phyloP scores from a whole-genome alignment of 2,113 vertebrate genomes.

The Bos javanicus region DNA sequence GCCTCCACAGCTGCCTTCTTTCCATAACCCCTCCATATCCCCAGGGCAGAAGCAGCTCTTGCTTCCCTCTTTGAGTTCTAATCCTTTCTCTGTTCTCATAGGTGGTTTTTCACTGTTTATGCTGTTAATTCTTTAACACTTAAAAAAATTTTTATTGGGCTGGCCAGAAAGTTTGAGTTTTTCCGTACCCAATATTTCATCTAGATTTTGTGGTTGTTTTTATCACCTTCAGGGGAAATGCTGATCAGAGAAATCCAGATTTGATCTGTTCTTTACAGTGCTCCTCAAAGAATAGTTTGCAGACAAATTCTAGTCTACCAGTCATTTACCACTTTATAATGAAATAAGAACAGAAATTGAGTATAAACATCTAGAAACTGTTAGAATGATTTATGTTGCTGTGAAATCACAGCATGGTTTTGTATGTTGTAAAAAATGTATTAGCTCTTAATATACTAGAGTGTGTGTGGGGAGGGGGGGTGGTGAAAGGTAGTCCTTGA shows the following conservation, averaged over 20 bases:
- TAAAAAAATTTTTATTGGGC: neutral
- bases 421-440: neutral
- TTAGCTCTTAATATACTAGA: neutral
- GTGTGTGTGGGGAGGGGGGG: neutral
- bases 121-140: neutral
- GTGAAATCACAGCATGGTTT: neutral
- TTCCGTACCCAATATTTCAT: neutral
- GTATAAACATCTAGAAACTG: constrained; percentile 11
- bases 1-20: neutral
- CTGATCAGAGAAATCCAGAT: constrained; percentile 28
- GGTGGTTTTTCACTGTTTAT: neutral
- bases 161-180: neutral
- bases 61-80: neutral
- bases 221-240: neutral
- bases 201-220: constrained; percentile 2
- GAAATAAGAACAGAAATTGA: constrained; percentile 31
- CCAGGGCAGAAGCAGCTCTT: neutral
- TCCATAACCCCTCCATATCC: neutral
- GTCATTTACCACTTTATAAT: neutral
- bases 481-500: neutral
- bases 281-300: constrained; percentile 24
- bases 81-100: neutral
- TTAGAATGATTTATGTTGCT: constrained; percentile 16
- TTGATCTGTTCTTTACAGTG: constrained; percentile 1
- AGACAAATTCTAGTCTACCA: neutral